Evolutionary conservation across 2,797 vertebrate species (phyloP), one percentile per base, ranked within the genome.

Genomic region (Phalanger gymnotis): DNA sequence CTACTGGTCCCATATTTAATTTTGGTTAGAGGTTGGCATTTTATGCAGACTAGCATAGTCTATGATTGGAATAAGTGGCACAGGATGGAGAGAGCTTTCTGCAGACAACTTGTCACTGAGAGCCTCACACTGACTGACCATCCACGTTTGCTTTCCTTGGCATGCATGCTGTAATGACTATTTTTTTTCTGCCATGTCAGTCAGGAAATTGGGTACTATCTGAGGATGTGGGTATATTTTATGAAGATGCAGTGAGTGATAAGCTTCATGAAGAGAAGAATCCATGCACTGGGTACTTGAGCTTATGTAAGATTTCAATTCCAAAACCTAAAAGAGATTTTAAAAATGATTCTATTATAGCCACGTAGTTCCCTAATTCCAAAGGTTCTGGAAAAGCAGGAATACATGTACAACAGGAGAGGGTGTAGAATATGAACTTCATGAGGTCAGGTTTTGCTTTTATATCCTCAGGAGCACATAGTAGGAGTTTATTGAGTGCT

Each of bases 271-370:
- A 56, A n/a, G 94, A 96, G 81, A 87, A 0, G 9, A 53, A 96
- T 27, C 28, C 54, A 90, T 3, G 31, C 3, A 1, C 91, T 96
- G 95, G 97, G 55, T 53, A 93, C n/a, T 95, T 16, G 31, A 55
- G 14, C 0, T 93, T 28, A 95, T 96, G 96, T 96, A 92, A 94
- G 91, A 47, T 93, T 96, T 93, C n/a, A 25, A 25, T 81, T 66
- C 61, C 61, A 34, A 66, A 66, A n/a, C 4, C 11, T 30, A 61
- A 61, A 61, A 61, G 30, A 34, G 30, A 66, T 66, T 66, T 66
- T 66, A 14, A 31, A 66, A 66, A 61, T 61, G 13, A 66, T 19
- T 66, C n/a, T 66, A 66, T 66, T n/a, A 66, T 5, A 66, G 34
- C 14, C 61, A 66, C 14, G 16, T 66, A n/a, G 58, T 61, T 28